Percentiles rank a stretch among this genome's conserved stretches.
These are phyloP conservation scores for Babylonia areolata DNA, from an alignment of 1,140 invertebrate species.

Conservation along the genomic window DNA sequence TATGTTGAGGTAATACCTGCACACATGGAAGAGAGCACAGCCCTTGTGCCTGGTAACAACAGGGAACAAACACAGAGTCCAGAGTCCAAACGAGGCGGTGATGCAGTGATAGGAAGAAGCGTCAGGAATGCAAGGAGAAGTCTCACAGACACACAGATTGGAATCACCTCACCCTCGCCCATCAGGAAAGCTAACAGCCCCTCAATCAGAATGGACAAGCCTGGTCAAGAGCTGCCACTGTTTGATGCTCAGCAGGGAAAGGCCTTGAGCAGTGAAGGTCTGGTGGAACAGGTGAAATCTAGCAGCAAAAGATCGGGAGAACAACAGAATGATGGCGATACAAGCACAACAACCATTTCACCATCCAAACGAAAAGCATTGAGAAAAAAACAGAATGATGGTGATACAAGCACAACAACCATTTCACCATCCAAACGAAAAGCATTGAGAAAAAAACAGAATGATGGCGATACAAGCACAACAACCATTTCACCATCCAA, in stretches of 20 bases:
- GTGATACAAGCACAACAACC: too few relatives aligned
- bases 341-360: too few relatives aligned
- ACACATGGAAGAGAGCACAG: too few relatives aligned
- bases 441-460: not conserved
- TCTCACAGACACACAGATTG: not conserved
- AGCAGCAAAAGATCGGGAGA: not conserved
- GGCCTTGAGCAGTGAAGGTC: not conserved
- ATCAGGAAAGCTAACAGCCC: not conserved
- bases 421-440: not conserved
- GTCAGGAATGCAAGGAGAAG: not conserved
- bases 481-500: too few relatives aligned
- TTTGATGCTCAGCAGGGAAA: not conserved
- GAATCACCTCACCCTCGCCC: not conserved
- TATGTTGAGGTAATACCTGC: too few relatives aligned
- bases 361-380: not conserved
- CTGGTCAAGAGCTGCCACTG: not conserved
- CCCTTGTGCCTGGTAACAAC: too few relatives aligned
- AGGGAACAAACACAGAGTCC: not conserved
- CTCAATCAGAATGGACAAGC: not conserved
- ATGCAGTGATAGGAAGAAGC: not conserved
- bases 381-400: not conserved
- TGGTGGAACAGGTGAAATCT: not conserved
- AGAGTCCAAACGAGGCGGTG: not conserved
- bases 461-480: not conserved
- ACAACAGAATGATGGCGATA: not conserved